phyloP scores from a whole-genome alignment of 2,797 vertebrate species.

The Parambassis ranga region DNA sequence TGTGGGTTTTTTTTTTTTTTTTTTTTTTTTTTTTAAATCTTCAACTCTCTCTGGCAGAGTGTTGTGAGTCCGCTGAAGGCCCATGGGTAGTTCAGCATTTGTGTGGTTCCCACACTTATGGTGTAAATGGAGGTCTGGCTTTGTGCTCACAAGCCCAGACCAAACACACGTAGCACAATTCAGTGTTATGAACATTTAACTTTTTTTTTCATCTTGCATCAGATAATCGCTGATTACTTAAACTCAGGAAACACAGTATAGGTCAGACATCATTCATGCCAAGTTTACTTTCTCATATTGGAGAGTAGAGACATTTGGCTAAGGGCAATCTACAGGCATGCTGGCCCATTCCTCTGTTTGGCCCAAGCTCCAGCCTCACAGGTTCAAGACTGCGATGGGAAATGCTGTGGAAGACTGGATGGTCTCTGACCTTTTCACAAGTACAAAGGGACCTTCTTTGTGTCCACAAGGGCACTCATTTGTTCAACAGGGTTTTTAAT shows the following conservation, averaged over 20 bases:
- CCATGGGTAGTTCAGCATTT: slow-evolving; percentile 60
- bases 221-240: slow-evolving; percentile 82
- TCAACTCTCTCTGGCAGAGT: slow-evolving; percentile 55
- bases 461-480: slow-evolving; percentile 57
- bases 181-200: slow-evolving; percentile 66
- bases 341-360: slow-evolving; percentile 27
- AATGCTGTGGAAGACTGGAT: slow-evolving; percentile 47
- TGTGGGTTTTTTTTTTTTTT: slow-evolving; percentile 51
- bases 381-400: slow-evolving; percentile 60
- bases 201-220: slow-evolving; percentile 73
- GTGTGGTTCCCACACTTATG: slow-evolving; percentile 73
- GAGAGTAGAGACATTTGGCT: slow-evolving; percentile 55
- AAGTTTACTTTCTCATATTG: slow-evolving; percentile 74
- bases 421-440: slow-evolving; percentile 70
- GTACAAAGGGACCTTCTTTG: slow-evolving; percentile 68
- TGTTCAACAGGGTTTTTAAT: slow-evolving; percentile 74
- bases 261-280: slow-evolving; percentile 68
- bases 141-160: slow-evolving; percentile 56
- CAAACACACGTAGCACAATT: slow-evolving; percentile 68
- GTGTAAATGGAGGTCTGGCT: slow-evolving; percentile 63
- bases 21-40: slow-evolving; percentile 63
- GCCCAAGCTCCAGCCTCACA: slow-evolving; percentile 55
- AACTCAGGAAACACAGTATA: slow-evolving; percentile 76
- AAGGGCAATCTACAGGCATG: slow-evolving; percentile 39
- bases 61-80: slow-evolving; percentile 45